These are phyloP conservation scores for Artibeus jamaicensis DNA, from an alignment of 2,797 vertebrate genomes.

Conservation along the genomic window DNA sequence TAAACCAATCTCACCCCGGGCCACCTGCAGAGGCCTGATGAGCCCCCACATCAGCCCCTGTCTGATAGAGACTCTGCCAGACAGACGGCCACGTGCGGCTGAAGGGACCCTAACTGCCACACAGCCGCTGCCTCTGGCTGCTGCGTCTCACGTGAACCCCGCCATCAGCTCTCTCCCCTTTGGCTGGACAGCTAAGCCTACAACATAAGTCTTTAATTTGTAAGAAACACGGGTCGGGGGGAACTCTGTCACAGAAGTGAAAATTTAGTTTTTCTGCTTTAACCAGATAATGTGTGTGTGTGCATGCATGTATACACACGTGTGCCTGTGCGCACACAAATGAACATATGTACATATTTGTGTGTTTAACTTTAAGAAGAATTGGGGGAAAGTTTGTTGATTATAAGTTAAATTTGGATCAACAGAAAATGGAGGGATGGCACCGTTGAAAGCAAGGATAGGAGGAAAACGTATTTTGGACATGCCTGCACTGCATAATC, in stretches of 20 bases:
- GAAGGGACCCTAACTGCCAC: neutral
- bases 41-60: neutral
- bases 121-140: neutral
- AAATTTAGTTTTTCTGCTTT: neutral
- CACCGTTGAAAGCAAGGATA: neutral
- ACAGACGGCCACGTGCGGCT: too few relatives aligned
- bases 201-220: neutral
- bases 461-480: neutral
- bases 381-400: neutral
- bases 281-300: neutral
- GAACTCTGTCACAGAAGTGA: neutral
- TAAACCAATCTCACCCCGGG: neutral
- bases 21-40: neutral
- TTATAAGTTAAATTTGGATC: neutral
- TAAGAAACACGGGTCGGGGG: neutral
- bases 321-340: neutral
- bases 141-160: neutral
- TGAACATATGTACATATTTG: neutral
- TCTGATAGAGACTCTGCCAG: neutral
- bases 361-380: neutral
- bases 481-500: neutral
- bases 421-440: neutral
- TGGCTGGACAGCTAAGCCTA: too few relatives aligned
- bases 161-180: neutral
- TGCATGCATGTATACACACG: fast-evolving